Evolutionary conservation across 2,888 invertebrate genomes (phyloP), one percentile per base, ranked within the genome.

Genomic region (Latrodectus elegans): DNA sequence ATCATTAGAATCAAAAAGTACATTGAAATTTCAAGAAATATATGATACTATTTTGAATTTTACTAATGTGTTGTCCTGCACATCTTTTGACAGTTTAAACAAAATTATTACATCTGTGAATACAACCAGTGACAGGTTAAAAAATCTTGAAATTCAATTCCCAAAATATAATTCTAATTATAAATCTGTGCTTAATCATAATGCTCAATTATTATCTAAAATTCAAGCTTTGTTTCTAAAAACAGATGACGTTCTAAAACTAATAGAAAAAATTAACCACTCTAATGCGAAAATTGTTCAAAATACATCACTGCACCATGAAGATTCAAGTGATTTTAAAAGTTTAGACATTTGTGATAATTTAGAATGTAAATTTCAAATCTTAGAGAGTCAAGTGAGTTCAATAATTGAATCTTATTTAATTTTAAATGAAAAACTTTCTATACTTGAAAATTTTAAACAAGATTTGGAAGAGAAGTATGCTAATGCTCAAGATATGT

Each of bases 141-240:
- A 88, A 73, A 22, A 14, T 68, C 17, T 77, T 22, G 75, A 83
- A 52, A 38, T 77, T 17, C 60, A 87, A 64, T 52, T 75, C 53
- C 49, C 64, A 15, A 53, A 53, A 70, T 8, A 70, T 55, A 38
- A n/a, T 55, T 8, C 60, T 3, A 64, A 70, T n/a, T 78, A 6
- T n/a, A 73, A 87, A 83, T 67, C 73, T 12, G 60, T 60, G n/a
- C 14, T 6, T 10, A n/a, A 60, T 12, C n/a, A 12, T 60, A n/a
- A 15, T 15, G 12, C 6, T 60, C 60, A 15, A 10, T 60, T 15
- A 15, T n/a, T 15, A 10, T 15, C 6, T 60, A 15, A 60, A 12
- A 11, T 60, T 60, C 12, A 60, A 6, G 10, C 14, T 60, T 60
- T 8, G 60, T 60, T 6, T 15, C 60, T 15, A 15, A n/a, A 60